Conservation (phyloP, 2,113 vertebrate species). For the Grallaria varia region DNA sequence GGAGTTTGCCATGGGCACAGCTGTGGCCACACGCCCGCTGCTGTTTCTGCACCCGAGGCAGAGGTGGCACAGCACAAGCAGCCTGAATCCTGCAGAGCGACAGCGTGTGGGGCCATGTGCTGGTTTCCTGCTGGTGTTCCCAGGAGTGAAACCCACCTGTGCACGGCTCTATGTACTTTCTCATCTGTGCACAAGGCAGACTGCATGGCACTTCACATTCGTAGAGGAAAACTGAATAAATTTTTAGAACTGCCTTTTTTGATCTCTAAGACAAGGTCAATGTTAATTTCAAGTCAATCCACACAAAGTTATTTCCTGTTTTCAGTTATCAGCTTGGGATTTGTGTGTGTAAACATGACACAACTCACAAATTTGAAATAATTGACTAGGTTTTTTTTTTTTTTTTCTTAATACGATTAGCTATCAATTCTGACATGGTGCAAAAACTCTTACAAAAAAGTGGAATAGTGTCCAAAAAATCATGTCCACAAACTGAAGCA, state of each 20-base stretch:
- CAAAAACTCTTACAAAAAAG: neutral
- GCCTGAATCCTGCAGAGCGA: neutral
- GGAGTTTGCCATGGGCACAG: neutral
- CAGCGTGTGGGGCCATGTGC: neutral
- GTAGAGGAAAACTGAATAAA: neutral
- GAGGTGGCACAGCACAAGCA: accelerated
- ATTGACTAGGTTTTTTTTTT: accelerated
- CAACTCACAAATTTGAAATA: neutral
- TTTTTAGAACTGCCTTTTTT: neutral
- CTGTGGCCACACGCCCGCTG: accelerated
- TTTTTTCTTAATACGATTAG: neutral
- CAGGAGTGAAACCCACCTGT: neutral
- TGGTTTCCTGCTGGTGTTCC: neutral
- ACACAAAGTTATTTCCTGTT: neutral
- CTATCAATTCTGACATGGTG: neutral
- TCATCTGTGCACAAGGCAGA: neutral
- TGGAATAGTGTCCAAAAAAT: neutral
- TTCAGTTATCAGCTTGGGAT: neutral
- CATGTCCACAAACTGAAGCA: neutral
- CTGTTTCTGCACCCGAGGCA: accelerated
- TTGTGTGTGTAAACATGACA: accelerated
- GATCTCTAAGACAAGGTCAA: neutral
- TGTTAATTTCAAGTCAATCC: neutral
- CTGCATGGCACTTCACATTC: neutral
- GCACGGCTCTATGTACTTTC: accelerated